A percentile compares a stretch with the other conserved stretches of the same genome.
phyloP scores from a whole-genome alignment of 2,113 vertebrate species.

The Gnathonemus echidnorhynchus region DNA sequence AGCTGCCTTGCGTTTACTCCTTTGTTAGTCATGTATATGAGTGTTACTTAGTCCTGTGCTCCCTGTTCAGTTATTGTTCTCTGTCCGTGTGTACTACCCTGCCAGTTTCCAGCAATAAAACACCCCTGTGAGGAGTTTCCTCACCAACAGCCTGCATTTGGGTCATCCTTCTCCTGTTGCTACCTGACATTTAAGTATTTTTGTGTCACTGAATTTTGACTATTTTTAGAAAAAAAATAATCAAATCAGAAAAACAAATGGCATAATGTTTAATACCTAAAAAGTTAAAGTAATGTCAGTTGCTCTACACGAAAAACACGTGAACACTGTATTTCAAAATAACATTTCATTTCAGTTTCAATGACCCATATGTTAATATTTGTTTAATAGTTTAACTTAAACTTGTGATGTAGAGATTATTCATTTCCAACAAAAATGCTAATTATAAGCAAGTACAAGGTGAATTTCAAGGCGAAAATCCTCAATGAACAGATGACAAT shows the following conservation, averaged over 20 bases:
- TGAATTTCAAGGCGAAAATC: neutral
- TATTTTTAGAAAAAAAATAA: neutral
- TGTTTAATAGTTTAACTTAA: neutral
- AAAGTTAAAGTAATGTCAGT: neutral
- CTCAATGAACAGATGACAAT: neutral
- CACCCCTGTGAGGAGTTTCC: too few relatives aligned
- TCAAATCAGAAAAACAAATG: neutral
- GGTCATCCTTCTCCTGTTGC: too few relatives aligned
- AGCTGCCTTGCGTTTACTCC: too few relatives aligned
- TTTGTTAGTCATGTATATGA: too few relatives aligned
- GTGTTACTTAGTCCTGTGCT: too few relatives aligned
- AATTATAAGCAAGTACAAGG: neutral
- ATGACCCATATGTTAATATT: neutral
- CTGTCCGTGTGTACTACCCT: too few relatives aligned
- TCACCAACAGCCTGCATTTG: too few relatives aligned
- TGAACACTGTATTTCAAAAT: too few relatives aligned
- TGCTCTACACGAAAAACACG: neutral
- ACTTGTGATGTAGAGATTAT: neutral
- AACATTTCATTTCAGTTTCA: neutral
- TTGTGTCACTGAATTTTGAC: too few relatives aligned
- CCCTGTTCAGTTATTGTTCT: too few relatives aligned
- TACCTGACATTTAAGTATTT: too few relatives aligned
- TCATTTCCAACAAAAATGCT: neutral
- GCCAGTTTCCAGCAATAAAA: too few relatives aligned
- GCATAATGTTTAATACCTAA: neutral